Evolutionary conservation across 2,113 vertebrate species (phyloP).

Genomic region (Thalassarche chlororhynchos): DNA sequence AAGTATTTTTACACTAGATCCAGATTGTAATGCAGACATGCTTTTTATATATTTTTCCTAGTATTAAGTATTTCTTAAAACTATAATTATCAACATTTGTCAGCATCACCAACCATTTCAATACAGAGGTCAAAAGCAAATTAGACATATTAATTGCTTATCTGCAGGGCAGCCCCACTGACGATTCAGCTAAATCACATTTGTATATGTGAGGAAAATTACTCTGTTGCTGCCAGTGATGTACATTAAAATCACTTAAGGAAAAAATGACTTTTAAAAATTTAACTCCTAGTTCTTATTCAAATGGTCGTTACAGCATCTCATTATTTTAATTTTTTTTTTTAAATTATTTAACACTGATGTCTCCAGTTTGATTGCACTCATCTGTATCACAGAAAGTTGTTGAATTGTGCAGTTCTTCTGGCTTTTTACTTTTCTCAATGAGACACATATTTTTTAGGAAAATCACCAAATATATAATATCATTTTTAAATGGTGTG

Average conservation of each 20-base stretch:
- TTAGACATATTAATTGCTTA: not conserved
- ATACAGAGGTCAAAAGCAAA: not conserved
- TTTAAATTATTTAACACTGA: not conserved
- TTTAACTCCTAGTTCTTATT: not conserved
- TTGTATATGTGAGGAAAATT: not conserved
- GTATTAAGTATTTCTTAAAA: not conserved
- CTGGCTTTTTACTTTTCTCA: not conserved
- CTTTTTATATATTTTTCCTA: not conserved
- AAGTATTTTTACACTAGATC: not conserved
- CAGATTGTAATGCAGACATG: not conserved
- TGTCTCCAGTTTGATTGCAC: not conserved
- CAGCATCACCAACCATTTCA: not conserved
- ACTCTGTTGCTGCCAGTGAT: not conserved
- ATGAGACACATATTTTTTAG: not conserved
- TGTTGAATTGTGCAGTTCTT: not conserved
- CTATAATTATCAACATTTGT: not conserved
- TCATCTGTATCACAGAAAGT: not conserved
- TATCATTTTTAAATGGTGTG: not conserved
- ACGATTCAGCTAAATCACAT: not conserved
- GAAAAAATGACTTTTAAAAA: not conserved
- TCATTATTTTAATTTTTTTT: not conserved
- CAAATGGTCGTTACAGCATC: not conserved
- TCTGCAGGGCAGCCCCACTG: not conserved
- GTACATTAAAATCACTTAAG: not conserved
- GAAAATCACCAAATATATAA: not conserved